A percentile compares a stretch with the other conserved stretches of the same genome.
Evolutionary conservation across 2,888 invertebrate genomes (phyloP).

Genomic region (Acleris sparsana): DNA sequence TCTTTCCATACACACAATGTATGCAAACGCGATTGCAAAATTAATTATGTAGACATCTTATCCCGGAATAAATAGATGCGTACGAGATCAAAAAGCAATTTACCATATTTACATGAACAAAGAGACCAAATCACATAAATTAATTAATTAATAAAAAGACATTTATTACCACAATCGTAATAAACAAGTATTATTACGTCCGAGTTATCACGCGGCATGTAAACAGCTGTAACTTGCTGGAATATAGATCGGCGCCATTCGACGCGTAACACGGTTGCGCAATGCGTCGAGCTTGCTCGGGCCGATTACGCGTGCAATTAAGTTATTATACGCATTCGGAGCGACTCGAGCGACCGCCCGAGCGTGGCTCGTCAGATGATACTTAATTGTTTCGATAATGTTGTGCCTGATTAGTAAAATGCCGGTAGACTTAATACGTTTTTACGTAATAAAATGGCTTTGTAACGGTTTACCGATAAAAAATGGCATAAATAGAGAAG

Average conservation of each 20-base stretch:
- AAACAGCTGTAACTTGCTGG: slow-evolving; percentile 15
- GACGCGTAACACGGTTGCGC: slow-evolving; percentile 29
- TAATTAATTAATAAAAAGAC: background rate
- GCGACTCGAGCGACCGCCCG: slow-evolving; percentile 9
- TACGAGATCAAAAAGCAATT: too few relatives aligned
- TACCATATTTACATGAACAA: too few relatives aligned
- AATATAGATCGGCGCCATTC: slow-evolving; percentile 22
- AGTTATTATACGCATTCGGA: slow-evolving; percentile 7
- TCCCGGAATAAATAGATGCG: too few relatives aligned
- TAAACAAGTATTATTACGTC: background rate
- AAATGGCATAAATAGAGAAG: too few relatives aligned
- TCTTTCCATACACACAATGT: too few relatives aligned
- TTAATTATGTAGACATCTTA: too few relatives aligned
- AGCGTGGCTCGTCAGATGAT: slow-evolving; percentile 15
- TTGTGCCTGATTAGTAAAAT: slow-evolving; percentile 18
- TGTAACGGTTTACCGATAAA: background rate
- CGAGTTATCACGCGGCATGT: slow-evolving; percentile 12
- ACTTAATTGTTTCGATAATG: slow-evolving; percentile 31
- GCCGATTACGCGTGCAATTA: slow-evolving; percentile 13
- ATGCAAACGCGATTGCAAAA: too few relatives aligned
- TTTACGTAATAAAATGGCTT: background rate
- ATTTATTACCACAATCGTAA: background rate
- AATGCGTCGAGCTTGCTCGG: slow-evolving; percentile 26
- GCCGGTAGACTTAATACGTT: too few relatives aligned
- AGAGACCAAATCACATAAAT: background rate